Base-by-base conservation (phyloP, 2,888 invertebrate genomes). In the Drosophila paranaensis region DNA sequence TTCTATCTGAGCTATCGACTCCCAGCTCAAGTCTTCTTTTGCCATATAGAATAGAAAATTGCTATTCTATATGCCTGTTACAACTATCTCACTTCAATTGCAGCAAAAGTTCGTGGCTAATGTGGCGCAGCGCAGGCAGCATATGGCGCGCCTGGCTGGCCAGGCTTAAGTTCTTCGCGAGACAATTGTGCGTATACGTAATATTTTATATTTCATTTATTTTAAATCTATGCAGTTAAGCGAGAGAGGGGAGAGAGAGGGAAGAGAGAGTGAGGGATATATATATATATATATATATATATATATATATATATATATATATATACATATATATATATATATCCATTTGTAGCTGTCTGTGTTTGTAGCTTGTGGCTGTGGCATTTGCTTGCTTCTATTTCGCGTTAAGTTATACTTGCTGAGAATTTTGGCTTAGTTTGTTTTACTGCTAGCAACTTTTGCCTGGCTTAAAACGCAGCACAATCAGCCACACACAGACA, bases 161-260 rank as follows among this genome's bases (percentile, higher is more conserved):
- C 30, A 25, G 45, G 60, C 33, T 51, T 37, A 43, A 46, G 33
- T 45, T 60, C n/a, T 45, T 73, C 63, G 73, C 45, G 48, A 64
- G 60, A 55, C 71, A 65, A 68, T 60, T 74, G 68, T 65, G 79
- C 75, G 77, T 78, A 75, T 69, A 54, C 71, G 79, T 43, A 75
- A 78, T 75, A 79, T 69, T 66, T 57, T 25, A 64, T 61, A 43
- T 66, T 51, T 39, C 62, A 78, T 42, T 43, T 66, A 53, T 51
- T 66, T 64, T 43, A 30, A 6, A 77, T 55, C 73, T 37, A 33
- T 45, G 45, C 25, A 25, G 20, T 45, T 13, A 25, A 13, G 2
- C 11, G 58, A 33, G 55, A 39, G 27, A 27, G 6, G 27, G 30
- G 30, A 30, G 20, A 2, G 20, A 20, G 20, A 20, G 20, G 20